These are phyloP conservation scores for Muscina levida DNA, from an alignment of 2,888 invertebrate species.

Conservation along the genomic window DNA sequence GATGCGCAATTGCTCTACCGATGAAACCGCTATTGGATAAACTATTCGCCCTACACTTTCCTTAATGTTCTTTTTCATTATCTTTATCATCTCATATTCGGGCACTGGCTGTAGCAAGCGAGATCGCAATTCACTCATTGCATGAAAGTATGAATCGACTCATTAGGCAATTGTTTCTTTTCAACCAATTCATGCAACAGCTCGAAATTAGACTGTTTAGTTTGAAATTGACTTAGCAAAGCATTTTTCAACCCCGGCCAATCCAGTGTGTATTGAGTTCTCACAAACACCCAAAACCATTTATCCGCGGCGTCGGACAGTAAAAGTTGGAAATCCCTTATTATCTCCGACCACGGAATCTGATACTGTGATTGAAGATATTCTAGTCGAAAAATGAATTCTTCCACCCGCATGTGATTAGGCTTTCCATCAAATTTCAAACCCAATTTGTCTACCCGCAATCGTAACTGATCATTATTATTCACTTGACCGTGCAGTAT, in stretches of 20 bases:
- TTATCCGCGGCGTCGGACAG: no score
- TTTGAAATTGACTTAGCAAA: not conserved
- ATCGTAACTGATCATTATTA: no score
- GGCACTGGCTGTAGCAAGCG: not conserved
- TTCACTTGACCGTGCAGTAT: no score
- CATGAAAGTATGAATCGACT: constrained; percentile 1
- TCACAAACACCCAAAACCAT: constrained; percentile 3
- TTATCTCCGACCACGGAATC: no score
- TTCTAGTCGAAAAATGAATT: no score
- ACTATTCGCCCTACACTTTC: not conserved
- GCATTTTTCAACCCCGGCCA: not conserved
- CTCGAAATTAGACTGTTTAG: not conserved
- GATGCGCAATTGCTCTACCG: constrained; percentile 19
- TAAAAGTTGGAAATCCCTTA: no score
- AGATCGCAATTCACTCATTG: not conserved
- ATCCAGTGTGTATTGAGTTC: not conserved
- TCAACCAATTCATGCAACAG: constrained; percentile 33
- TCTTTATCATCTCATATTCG: not conserved
- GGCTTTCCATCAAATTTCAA: no score
- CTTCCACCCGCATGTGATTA: no score
- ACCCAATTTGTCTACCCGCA: no score
- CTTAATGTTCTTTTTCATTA: not conserved
- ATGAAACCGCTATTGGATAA: constrained; percentile 3
- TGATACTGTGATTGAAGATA: no score
- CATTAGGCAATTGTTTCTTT: constrained; percentile 9